Conservation (phyloP, 2,113 vertebrate genomes). For the Tetraodon nigroviridis region DNA sequence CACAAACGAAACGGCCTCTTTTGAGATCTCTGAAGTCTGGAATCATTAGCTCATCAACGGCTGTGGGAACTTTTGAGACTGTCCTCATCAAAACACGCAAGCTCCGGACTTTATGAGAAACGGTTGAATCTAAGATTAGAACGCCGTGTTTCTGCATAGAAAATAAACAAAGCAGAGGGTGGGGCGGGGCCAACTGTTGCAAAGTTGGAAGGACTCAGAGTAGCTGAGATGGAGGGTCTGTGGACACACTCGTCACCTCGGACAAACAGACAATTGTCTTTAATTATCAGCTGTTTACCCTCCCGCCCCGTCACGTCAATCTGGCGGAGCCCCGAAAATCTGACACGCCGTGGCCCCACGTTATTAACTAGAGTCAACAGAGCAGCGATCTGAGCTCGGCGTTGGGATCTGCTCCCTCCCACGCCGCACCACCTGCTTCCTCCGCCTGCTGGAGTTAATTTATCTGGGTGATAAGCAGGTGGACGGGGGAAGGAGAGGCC, state of each 20-base stretch:
- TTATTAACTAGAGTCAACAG: constrained; percentile 64
- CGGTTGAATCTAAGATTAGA: no score
- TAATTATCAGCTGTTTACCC: constrained; percentile 74
- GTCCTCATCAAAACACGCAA: background rate
- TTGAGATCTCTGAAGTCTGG: constrained; percentile 35
- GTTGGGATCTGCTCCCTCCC: constrained; percentile 58
- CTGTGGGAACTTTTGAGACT: background rate
- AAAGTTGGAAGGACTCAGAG: constrained; percentile 33
- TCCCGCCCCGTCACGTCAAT: constrained; percentile 60
- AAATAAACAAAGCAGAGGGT: constrained; percentile 3
- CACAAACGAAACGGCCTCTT: constrained; percentile 39
- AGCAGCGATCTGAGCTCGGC: constrained; percentile 71
- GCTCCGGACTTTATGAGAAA: background rate
- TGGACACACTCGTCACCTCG: constrained; percentile 51
- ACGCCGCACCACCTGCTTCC: constrained; percentile 63
- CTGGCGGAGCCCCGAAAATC: constrained; percentile 61
- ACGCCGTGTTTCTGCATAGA: no score
- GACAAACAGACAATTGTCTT: constrained; percentile 62
- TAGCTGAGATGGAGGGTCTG: constrained; percentile 11
- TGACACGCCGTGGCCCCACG: constrained; percentile 61
- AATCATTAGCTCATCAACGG: constrained; percentile 24
- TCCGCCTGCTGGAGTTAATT: constrained; percentile 75
- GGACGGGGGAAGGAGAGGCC: constrained; percentile 78
- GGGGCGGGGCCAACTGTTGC: constrained; percentile 12
- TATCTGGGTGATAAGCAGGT: constrained; percentile 82